A percentile compares a stretch with the other conserved stretches of the same genome.
Conservation (phyloP, 23 tunicate genomes). For the Ascidia mentula region DNA sequence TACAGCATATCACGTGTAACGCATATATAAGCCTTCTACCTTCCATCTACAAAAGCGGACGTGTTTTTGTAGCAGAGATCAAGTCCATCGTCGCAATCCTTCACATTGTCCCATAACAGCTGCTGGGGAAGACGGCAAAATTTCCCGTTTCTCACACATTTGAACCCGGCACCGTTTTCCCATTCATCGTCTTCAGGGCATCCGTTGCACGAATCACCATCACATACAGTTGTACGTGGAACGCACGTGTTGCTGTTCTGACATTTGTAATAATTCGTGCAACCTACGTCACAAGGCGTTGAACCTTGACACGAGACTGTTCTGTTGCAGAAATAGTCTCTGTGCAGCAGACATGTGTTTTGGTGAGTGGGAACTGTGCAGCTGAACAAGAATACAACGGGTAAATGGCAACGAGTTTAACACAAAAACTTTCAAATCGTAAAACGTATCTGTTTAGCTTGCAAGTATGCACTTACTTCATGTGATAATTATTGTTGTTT, state of each 20-base stretch:
- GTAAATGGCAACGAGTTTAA: too few relatives aligned
- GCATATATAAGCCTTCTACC: too few relatives aligned
- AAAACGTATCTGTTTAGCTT: too few relatives aligned
- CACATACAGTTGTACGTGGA: slow-evolving; percentile 33
- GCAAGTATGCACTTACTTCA: too few relatives aligned
- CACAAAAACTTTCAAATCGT: too few relatives aligned
- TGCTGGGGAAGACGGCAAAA: slow-evolving; percentile 45
- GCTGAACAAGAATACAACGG: too few relatives aligned
- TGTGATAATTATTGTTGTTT: too few relatives aligned
- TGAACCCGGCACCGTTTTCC: slow-evolving; percentile 47
- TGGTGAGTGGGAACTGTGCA: neutral
- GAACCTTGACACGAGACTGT: slow-evolving; percentile 50
- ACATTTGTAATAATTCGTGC: slow-evolving; percentile 21
- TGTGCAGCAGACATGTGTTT: slow-evolving; percentile 34
- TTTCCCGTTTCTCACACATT: slow-evolving; percentile 44
- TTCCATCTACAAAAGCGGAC: neutral
- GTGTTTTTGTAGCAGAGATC: slow-evolving; percentile 32
- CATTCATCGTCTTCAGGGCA: slow-evolving; percentile 49
- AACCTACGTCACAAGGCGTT: slow-evolving; percentile 76
- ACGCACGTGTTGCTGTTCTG: slow-evolving; percentile 4
- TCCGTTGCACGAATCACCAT: slow-evolving; percentile 40
- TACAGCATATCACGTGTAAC: too few relatives aligned
- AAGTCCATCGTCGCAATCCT: slow-evolving; percentile 45
- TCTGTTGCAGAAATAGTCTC: slow-evolving; percentile 52
- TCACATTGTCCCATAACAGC: slow-evolving; percentile 40